Percentiles rank a stretch among this genome's conserved stretches.
Conservation (phyloP, 2,888 invertebrate genomes). For the Drosophila borealis region DNA sequence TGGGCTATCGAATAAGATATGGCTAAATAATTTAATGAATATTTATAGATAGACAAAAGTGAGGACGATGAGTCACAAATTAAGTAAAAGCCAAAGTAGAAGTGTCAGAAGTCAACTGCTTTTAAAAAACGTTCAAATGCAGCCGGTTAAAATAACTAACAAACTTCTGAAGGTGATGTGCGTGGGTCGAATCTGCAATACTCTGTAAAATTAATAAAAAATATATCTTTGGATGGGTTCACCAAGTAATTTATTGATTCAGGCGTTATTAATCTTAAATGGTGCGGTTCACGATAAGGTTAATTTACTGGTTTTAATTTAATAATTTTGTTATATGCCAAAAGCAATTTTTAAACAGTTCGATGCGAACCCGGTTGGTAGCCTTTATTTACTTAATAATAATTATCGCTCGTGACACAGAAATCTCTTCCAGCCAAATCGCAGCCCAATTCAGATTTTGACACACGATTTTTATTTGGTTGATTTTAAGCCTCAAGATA, state of each 20-base stretch:
- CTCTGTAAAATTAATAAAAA: background rate
- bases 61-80: slow-evolving; percentile 12
- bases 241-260: background rate
- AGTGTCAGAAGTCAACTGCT: slow-evolving; percentile 6
- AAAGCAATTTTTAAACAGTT: too few species aligned
- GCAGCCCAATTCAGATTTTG: too few species aligned
- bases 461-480: too few species aligned
- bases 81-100: slow-evolving; percentile 14
- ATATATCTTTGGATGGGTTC: background rate
- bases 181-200: background rate
- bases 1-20: slow-evolving; percentile 64
- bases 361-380: too few species aligned
- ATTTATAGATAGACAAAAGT: slow-evolving; percentile 55
- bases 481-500: too few species aligned
- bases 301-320: too few species aligned
- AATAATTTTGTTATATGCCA: too few species aligned
- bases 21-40: slow-evolving; percentile 63
- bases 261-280: too few species aligned
- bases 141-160: background rate
- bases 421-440: too few species aligned
- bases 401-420: too few species aligned
- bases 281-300: too few species aligned
- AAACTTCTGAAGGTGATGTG: background rate
- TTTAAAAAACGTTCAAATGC: background rate
- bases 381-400: too few species aligned